Conservation (phyloP, 2,797 vertebrate species). For the Anas flavirostris region DNA sequence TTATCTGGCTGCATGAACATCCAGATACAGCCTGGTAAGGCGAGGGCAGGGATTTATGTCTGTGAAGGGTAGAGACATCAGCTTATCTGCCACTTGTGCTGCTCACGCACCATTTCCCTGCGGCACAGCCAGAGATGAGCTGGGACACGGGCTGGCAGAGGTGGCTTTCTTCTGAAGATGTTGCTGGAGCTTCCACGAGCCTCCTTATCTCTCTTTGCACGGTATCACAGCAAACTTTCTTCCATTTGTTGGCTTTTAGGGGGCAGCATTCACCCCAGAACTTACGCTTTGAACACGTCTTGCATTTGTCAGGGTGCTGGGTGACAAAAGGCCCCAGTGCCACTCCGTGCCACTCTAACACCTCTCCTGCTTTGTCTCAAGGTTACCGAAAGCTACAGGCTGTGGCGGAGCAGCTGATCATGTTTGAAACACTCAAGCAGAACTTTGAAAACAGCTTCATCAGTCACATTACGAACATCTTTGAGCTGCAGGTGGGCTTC, state of each 20-base stretch:
- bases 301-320: not conserved
- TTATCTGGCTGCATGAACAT: slow-evolving; percentile 39
- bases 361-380: not conserved
- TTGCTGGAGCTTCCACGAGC: not conserved
- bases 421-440: slow-evolving; percentile 68
- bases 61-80: not conserved
- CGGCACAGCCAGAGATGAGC: fast-evolving
- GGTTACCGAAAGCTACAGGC: slow-evolving; percentile 54
- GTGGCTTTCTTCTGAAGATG: not conserved
- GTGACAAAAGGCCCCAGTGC: not conserved
- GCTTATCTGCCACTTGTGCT: not conserved
- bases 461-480: slow-evolving; percentile 39
- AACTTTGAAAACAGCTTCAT: slow-evolving; percentile 57
- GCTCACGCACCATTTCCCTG: not conserved
- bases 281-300: not conserved
- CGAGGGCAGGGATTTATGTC: not conserved
- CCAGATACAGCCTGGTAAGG: slow-evolving; percentile 36
- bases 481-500: slow-evolving; percentile 43
- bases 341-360: fast-evolving
- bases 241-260: not conserved
- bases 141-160: not conserved
- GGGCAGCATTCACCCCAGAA: not conserved
- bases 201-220: not conserved
- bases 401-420: slow-evolving; percentile 63
- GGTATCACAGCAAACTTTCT: not conserved